Percentiles rank a stretch among this genome's conserved stretches.
Evolutionary conservation across 2,888 invertebrate species (phyloP).

Genomic region (Dorcus hopei): DNA sequence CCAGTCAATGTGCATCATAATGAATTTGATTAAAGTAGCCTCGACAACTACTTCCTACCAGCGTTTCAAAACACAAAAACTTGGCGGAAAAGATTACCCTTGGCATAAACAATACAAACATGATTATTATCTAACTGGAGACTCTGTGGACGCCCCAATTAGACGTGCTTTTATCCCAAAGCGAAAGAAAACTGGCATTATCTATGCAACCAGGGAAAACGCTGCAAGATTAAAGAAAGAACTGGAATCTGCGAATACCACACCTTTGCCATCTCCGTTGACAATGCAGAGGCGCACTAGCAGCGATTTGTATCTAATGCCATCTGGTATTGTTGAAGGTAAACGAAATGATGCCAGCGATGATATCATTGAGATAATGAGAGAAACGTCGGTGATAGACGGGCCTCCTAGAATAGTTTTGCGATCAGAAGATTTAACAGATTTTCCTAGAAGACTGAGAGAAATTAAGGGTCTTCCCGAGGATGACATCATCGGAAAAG

Average conservation of each 20-base stretch:
- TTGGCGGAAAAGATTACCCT: slow-evolving; percentile 69
- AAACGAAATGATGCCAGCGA: background rate
- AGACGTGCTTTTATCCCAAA: background rate
- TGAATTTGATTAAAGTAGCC: slow-evolving; percentile 67
- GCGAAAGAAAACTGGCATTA: slow-evolving; percentile 7
- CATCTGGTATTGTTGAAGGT: slow-evolving; percentile 18
- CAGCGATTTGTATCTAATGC: slow-evolving; percentile 42
- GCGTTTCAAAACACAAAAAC: slow-evolving; percentile 74
- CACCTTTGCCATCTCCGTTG: slow-evolving; percentile 14
- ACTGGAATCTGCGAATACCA: slow-evolving; percentile 11
- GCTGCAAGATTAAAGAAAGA: slow-evolving; percentile 11
- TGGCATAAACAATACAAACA: slow-evolving; percentile 56
- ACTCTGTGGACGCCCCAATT: slow-evolving; percentile 8
- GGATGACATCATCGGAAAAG: slow-evolving; percentile 68
- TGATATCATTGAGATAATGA: background rate
- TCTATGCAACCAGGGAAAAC: slow-evolving; percentile 17
- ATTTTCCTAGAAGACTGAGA: slow-evolving; percentile 48
- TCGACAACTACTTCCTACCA: slow-evolving; percentile 69
- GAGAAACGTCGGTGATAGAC: slow-evolving; percentile 32
- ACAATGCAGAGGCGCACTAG: slow-evolving; percentile 34
- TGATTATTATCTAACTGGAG: slow-evolving; percentile 7
- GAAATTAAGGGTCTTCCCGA: slow-evolving; percentile 65
- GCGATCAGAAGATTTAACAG: slow-evolving; percentile 24
- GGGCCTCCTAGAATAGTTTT: slow-evolving; percentile 26
- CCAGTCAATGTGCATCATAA: slow-evolving; percentile 64